Percentiles rank a stretch among this genome's conserved stretches.
phyloP scores from a whole-genome alignment of 2,797 vertebrate genomes.

The Craterocephalus amniculus region DNA sequence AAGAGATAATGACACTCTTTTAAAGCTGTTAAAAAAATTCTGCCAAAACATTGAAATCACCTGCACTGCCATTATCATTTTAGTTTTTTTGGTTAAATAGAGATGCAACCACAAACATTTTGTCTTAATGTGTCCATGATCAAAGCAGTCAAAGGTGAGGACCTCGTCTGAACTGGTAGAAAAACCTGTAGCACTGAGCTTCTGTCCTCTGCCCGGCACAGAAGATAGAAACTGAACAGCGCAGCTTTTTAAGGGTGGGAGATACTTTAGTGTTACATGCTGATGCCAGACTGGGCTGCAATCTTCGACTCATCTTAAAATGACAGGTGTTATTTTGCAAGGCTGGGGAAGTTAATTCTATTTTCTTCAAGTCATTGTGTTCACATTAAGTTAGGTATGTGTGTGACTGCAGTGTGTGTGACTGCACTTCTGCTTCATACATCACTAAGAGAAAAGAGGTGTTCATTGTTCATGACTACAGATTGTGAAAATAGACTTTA shows the following conservation, averaged over 20 bases:
- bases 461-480: background rate
- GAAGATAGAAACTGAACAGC: background rate
- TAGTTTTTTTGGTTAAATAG: background rate
- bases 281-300: background rate
- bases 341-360: background rate
- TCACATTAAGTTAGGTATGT: background rate
- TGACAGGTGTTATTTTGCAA: background rate
- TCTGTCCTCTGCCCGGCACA: background rate
- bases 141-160: background rate
- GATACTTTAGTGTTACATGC: background rate
- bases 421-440: background rate
- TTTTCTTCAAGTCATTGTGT: background rate
- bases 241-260: background rate
- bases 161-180: background rate
- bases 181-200: background rate
- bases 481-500: background rate
- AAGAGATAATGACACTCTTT: background rate
- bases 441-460: background rate
- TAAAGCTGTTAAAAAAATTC: background rate
- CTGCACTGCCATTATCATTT: background rate
- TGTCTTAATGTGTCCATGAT: no score
- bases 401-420: no score
- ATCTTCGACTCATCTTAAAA: background rate
- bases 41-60: background rate
- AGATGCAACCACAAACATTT: no score